Evolutionary conservation across 2,113 vertebrate species (phyloP).

Genomic region (Anas platyrhynchos): DNA sequence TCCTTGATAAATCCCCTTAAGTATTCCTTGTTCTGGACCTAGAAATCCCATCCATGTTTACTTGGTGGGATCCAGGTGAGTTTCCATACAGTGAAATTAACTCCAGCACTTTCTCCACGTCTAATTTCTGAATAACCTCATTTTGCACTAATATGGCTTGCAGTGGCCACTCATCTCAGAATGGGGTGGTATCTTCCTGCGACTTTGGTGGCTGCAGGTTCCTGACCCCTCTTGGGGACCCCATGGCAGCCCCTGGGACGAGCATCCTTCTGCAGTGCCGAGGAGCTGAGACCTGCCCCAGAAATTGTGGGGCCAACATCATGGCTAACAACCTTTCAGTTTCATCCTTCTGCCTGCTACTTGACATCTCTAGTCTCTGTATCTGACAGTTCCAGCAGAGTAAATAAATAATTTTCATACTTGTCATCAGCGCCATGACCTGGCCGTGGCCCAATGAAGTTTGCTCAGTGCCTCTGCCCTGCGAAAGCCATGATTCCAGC

Average conservation of each 20-base stretch:
- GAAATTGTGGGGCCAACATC: background rate
- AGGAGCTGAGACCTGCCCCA: background rate
- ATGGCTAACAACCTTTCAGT: background rate
- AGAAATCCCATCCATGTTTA: background rate
- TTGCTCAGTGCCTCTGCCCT: background rate
- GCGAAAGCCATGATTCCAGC: background rate
- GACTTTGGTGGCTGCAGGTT: background rate
- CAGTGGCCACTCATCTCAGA: background rate
- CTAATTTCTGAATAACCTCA: background rate
- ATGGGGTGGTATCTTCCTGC: background rate
- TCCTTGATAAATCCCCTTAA: background rate
- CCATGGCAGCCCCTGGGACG: rapidly evolving
- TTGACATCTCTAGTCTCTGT: background rate
- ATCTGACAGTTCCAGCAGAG: constrained; percentile 4
- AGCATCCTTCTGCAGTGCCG: background rate
- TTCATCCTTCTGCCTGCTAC: constrained; percentile 5
- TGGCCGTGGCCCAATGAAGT: background rate
- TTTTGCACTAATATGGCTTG: background rate
- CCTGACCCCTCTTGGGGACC: background rate
- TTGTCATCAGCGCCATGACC: background rate
- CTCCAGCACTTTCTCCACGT: background rate
- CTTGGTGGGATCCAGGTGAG: background rate
- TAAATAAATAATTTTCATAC: constrained; percentile 25
- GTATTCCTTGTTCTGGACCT: background rate
- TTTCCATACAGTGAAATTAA: background rate